Conservation (phyloP, 64 coral and sea anemone species). For the Stylophora pistillata region DNA sequence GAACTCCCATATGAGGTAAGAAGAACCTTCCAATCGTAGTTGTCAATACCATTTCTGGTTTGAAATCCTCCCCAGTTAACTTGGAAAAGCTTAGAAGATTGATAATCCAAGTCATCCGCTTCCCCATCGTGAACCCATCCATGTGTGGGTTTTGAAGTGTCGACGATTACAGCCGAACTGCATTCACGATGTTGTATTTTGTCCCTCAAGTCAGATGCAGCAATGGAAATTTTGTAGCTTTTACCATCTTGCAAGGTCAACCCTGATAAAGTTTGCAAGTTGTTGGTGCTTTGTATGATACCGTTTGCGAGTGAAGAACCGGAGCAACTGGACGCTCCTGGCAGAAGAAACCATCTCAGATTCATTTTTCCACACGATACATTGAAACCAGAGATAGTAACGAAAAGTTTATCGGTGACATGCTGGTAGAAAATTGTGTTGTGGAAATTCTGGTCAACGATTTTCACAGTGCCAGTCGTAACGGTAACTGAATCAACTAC, state of each 20-base stretch:
- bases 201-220: not conserved
- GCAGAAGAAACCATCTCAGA: constrained; percentile 62
- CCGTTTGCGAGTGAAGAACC: constrained; percentile 1
- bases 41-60: constrained; percentile 57
- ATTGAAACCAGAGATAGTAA: constrained; percentile 54
- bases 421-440: constrained; percentile 44
- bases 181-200: constrained; percentile 33
- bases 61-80: constrained; percentile 71
- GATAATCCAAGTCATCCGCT: not conserved
- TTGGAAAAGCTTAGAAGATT: constrained; percentile 35
- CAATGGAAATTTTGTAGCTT: not conserved
- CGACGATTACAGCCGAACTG: constrained; percentile 39
- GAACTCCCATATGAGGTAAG: constrained; percentile 26
- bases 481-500: constrained; percentile 35
- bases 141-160: constrained; percentile 40
- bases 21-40: constrained; percentile 71
- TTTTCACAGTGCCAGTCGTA: constrained; percentile 30
- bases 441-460: constrained; percentile 34
- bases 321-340: constrained; percentile 28
- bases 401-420: constrained; percentile 42
- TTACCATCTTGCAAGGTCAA: constrained; percentile 32
- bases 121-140: constrained; percentile 70
- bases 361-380: constrained; percentile 49
- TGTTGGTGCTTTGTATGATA: constrained; percentile 7
- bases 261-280: constrained; percentile 38